Evolutionary conservation across 2,113 vertebrate genomes (phyloP).

Genomic region (Dasyprocta punctata): DNA sequence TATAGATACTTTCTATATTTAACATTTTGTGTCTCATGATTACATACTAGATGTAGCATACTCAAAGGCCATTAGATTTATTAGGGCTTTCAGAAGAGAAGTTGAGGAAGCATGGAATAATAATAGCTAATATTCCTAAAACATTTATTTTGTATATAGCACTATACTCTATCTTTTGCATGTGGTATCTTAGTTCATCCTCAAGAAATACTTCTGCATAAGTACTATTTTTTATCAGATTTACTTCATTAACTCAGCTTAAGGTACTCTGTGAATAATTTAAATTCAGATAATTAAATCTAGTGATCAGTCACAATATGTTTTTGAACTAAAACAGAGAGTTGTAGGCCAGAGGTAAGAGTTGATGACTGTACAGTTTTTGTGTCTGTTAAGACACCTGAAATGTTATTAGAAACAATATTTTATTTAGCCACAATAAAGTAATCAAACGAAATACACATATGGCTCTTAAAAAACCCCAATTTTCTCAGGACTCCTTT

Average conservation of each 20-base stretch:
- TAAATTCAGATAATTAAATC: not conserved
- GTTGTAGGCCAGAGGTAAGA: not conserved
- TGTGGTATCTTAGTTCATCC: not conserved
- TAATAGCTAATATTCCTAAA: not conserved
- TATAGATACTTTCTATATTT: not conserved
- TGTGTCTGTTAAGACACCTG: not conserved
- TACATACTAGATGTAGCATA: not conserved
- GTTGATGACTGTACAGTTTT: not conserved
- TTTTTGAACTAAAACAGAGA: not conserved
- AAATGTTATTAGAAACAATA: not conserved
- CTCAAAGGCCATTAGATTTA: not conserved
- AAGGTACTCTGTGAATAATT: conserved; percentile 44
- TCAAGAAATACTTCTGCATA: not conserved
- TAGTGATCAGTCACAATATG: not conserved
- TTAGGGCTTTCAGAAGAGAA: not conserved
- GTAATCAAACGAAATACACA: not conserved
- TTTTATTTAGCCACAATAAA: not conserved
- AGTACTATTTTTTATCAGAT: not conserved
- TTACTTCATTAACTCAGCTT: not conserved
- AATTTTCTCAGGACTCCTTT: not conserved
- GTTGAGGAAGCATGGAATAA: not conserved
- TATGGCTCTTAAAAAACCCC: not conserved
- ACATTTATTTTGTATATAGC: not conserved
- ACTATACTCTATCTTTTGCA: not conserved
- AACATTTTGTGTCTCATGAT: not conserved